phyloP scores from a whole-genome alignment of 2,888 invertebrate genomes.

The Venusia cambrica region DNA sequence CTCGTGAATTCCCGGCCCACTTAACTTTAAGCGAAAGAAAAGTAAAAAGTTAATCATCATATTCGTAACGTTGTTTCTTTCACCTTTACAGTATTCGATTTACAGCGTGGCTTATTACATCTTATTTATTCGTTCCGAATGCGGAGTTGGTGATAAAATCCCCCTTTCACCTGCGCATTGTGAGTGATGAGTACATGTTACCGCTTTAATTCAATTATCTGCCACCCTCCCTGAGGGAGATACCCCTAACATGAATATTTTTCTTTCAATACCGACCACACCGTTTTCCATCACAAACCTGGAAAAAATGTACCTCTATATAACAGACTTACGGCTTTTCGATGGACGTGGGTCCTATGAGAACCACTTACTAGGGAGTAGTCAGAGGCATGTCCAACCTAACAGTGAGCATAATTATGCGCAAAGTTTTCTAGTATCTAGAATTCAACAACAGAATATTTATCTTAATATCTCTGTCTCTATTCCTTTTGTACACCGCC shows the following conservation, averaged over 20 bases:
- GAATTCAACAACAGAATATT: too few relatives aligned
- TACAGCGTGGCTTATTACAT: slow-evolving; percentile 26
- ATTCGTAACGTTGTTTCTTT: slow-evolving; percentile 6
- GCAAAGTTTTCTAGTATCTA: too few relatives aligned
- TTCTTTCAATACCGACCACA: slow-evolving; percentile 39
- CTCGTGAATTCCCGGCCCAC: too few relatives aligned
- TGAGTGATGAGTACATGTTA: slow-evolving; percentile 54
- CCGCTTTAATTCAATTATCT: slow-evolving; percentile 57
- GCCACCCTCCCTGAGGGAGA: slow-evolving; percentile 34
- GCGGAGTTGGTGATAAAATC: slow-evolving; percentile 30
- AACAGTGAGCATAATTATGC: too few relatives aligned
- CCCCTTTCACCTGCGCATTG: slow-evolving; percentile 47
- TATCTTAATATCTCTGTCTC: too few relatives aligned
- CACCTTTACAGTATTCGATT: slow-evolving; percentile 22
- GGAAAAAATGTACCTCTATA: too few relatives aligned
- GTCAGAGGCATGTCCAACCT: too few relatives aligned
- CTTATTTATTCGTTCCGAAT: slow-evolving; percentile 34
- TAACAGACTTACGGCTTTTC: too few relatives aligned
- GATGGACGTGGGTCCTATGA: too few relatives aligned
- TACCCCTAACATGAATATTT: slow-evolving; percentile 31
- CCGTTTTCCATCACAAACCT: slow-evolving; percentile 38
- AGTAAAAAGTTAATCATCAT: slow-evolving; percentile 13
- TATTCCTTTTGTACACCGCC: too few relatives aligned
- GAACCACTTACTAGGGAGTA: too few relatives aligned
- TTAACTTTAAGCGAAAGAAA: slow-evolving; percentile 1